phyloP scores from a whole-genome alignment of 2,113 vertebrate species.

The Pelvicachromis taeniatus region DNA sequence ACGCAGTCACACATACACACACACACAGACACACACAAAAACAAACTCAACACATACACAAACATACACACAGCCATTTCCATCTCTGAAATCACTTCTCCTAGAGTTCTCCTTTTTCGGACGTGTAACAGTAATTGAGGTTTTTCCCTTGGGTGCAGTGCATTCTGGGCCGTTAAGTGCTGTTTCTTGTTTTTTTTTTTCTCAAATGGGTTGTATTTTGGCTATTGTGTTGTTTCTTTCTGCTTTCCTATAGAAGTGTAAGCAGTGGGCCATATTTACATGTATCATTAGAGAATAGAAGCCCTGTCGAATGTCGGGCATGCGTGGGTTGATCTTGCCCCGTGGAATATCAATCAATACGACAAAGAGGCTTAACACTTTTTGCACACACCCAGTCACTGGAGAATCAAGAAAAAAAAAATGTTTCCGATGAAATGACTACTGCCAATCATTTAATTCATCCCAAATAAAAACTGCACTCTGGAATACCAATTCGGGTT shows the following conservation, averaged over 20 bases:
- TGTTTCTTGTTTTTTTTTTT: slow-evolving; percentile 75
- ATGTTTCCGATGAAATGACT: not conserved
- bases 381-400: slow-evolving; percentile 27
- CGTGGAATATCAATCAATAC: slow-evolving; percentile 64
- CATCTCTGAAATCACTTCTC: slow-evolving; percentile 75
- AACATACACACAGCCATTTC: slow-evolving; percentile 61
- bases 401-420: slow-evolving; percentile 12
- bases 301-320: slow-evolving; percentile 34
- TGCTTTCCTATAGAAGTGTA: slow-evolving; percentile 51
- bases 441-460: not conserved
- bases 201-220: slow-evolving; percentile 73
- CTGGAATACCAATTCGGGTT: not conserved
- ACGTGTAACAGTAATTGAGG: slow-evolving; percentile 81
- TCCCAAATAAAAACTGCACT: not conserved
- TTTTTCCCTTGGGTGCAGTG: slow-evolving; percentile 78
- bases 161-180: slow-evolving; percentile 84
- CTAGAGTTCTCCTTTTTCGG: slow-evolving; percentile 77
- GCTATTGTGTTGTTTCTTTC: slow-evolving; percentile 71
- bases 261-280: slow-evolving; percentile 62
- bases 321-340: slow-evolving; percentile 35
- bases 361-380: slow-evolving; percentile 58
- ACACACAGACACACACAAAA: slow-evolving; percentile 12
- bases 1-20: not conserved
- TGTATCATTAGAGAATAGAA: slow-evolving; percentile 69
- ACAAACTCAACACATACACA: slow-evolving; percentile 36